Evolutionary conservation across 37 sponge, comb jelly and placozoan species (phyloP).

Genomic region (Aplysina aerophoba): DNA sequence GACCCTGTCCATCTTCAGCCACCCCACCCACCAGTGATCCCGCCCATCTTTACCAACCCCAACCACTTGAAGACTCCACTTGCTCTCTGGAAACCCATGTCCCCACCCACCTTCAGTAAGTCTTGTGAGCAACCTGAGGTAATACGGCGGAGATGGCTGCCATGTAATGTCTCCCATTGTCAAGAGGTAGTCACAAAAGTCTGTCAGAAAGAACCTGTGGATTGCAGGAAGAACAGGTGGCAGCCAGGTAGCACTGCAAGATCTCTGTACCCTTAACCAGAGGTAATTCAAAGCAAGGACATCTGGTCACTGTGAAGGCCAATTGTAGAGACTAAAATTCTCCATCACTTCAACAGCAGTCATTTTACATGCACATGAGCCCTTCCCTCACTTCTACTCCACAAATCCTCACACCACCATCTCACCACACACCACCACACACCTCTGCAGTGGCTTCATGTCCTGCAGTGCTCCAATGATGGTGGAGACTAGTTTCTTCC

Average conservation of each 20-base stretch:
- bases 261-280: too few relatives aligned
- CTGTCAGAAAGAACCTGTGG: slow-evolving; percentile 60
- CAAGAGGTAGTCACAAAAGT: slow-evolving; percentile 52
- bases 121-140: slow-evolving; percentile 42
- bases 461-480: slow-evolving; percentile 46
- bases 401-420: neutral
- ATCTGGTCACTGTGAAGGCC: too few relatives aligned
- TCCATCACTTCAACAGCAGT: too few relatives aligned
- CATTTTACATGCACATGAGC: too few relatives aligned
- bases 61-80: neutral
- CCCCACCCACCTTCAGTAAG: slow-evolving; percentile 59
- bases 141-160: slow-evolving; percentile 55
- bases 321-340: too few relatives aligned
- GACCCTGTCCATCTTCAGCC: too few relatives aligned
- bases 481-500: slow-evolving; percentile 64
- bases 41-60: too few relatives aligned
- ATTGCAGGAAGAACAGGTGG: too few relatives aligned
- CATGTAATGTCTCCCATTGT: slow-evolving; percentile 11
- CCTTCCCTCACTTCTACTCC: too few relatives aligned
- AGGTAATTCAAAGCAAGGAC: too few relatives aligned
- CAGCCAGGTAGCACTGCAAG: too few relatives aligned
- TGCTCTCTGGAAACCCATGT: slow-evolving; percentile 10
- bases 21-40: too few relatives aligned
- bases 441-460: slow-evolving; percentile 20
- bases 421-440: neutral